Conservation (phyloP, 2,888 invertebrate species). For the Digitonthophagus gazella region DNA sequence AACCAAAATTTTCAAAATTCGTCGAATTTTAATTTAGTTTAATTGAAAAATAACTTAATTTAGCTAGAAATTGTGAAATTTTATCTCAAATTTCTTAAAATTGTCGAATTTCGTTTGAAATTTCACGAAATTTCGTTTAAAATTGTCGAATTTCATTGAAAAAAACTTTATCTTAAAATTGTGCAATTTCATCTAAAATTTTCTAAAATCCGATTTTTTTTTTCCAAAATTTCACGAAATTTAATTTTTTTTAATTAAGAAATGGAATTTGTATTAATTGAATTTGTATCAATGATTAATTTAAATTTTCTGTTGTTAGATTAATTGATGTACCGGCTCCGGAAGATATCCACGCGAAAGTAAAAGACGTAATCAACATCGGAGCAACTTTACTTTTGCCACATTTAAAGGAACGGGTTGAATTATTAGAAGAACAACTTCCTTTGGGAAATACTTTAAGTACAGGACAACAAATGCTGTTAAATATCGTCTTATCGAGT, state of each 20-base stretch:
- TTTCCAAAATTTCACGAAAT: no score
- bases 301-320: slow-evolving; percentile 28
- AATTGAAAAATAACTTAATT: no score
- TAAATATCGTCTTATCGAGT: slow-evolving; percentile 60
- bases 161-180: no score
- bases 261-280: background rate
- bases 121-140: no score
- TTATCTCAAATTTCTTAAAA: no score
- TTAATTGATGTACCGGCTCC: slow-evolving; percentile 53
- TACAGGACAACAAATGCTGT: slow-evolving; percentile 60
- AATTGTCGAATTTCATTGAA: no score
- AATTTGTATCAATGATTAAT: background rate
- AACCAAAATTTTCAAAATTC: no score
- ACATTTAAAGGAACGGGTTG: slow-evolving; percentile 58
- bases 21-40: no score
- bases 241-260: background rate
- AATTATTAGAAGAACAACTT: slow-evolving; percentile 57
- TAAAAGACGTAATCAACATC: slow-evolving; percentile 58
- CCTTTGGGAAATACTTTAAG: slow-evolving; percentile 55
- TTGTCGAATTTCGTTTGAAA: no score
- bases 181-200: no score
- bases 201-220: no score
- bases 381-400: slow-evolving; percentile 61
- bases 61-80: no score
- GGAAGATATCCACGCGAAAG: slow-evolving; percentile 54